A percentile compares a stretch with the other conserved stretches of the same genome.
Evolutionary conservation across 2,888 invertebrate species (phyloP).

Genomic region (Ferrisia virgata): DNA sequence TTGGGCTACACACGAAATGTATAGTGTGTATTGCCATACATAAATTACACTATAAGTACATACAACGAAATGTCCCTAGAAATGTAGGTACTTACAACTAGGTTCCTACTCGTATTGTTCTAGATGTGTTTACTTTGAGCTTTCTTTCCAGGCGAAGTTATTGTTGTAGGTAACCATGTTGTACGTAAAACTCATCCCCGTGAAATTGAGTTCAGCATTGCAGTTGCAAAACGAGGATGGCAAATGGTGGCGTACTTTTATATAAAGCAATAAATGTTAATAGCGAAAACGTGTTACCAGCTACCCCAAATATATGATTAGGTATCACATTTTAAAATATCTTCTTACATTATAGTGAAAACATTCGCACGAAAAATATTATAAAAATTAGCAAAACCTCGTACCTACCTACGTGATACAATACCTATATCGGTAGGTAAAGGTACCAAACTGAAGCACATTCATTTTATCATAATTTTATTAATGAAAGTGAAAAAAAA

Average conservation of each 20-base stretch:
- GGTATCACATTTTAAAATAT: not conserved
- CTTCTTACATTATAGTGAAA: not conserved
- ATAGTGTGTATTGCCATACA: too few relatives aligned
- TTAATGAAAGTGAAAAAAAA: not conserved
- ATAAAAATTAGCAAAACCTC: not conserved
- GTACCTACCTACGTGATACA: too few relatives aligned
- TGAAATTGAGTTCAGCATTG: slow-evolving; percentile 3
- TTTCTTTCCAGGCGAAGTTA: not conserved
- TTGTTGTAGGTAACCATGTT: not conserved
- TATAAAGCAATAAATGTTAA: not conserved
- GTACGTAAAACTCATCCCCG: slow-evolving; percentile 15
- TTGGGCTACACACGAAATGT: too few relatives aligned
- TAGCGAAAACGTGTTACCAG: slow-evolving; percentile 25
- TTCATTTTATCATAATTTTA: not conserved
- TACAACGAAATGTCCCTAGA: not conserved
- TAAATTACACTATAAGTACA: not conserved
- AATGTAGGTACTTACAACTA: not conserved
- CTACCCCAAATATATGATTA: not conserved
- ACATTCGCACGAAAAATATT: not conserved
- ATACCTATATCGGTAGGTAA: too few relatives aligned
- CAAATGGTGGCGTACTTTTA: not conserved
- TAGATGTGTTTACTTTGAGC: not conserved
- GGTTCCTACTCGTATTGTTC: not conserved
- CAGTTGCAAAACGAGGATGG: not conserved
- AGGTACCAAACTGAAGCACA: too few relatives aligned